A percentile compares a stretch with the other conserved stretches of the same genome.
Conservation (phyloP, 2,888 invertebrate genomes). For the Dorcus parallelipipedus region DNA sequence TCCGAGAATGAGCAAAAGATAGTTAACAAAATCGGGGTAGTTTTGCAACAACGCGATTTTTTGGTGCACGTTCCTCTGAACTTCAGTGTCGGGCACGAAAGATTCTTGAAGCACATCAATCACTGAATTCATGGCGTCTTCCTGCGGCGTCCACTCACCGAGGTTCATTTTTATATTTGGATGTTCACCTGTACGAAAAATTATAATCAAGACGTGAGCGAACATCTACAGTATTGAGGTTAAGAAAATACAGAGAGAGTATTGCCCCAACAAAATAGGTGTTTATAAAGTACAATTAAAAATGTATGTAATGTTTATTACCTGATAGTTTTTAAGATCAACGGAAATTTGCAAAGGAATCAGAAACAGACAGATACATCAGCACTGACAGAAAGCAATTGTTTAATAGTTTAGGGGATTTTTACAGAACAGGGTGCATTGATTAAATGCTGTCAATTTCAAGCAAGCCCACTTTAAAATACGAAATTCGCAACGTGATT, state of each 20-base stretch:
- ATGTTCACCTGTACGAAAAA: slow-evolving; percentile 7
- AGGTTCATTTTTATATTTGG: slow-evolving; percentile 49
- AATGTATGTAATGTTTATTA: slow-evolving; percentile 1
- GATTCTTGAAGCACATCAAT: slow-evolving; percentile 95
- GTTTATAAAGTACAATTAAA: no score
- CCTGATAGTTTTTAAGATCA: slow-evolving; percentile 16
- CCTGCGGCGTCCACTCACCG: slow-evolving; percentile 88
- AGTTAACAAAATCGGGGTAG: slow-evolving; percentile 97
- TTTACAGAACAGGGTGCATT: no score
- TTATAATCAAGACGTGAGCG: slow-evolving; percentile 2
- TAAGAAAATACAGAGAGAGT: not conserved
- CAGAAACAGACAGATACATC: slow-evolving; percentile 9
- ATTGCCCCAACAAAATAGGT: no score
- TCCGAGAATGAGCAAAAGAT: slow-evolving; percentile 93
- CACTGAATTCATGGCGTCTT: slow-evolving; percentile 92
- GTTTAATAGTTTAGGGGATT: no score
- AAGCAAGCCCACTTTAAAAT: no score
- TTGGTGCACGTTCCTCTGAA: slow-evolving; percentile 95
- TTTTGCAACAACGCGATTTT: slow-evolving; percentile 96
- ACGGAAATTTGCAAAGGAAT: slow-evolving; percentile 18
- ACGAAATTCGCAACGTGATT: no score
- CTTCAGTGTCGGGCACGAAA: slow-evolving; percentile 93
- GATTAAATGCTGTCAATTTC: no score
- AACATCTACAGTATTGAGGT: slow-evolving; percentile 6
- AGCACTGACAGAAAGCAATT: slow-evolving; percentile 10